Evolutionary conservation across 2,113 vertebrate species (phyloP), one percentile per base, ranked within the genome.

Genomic region (Rhabdomys dilectus): DNA sequence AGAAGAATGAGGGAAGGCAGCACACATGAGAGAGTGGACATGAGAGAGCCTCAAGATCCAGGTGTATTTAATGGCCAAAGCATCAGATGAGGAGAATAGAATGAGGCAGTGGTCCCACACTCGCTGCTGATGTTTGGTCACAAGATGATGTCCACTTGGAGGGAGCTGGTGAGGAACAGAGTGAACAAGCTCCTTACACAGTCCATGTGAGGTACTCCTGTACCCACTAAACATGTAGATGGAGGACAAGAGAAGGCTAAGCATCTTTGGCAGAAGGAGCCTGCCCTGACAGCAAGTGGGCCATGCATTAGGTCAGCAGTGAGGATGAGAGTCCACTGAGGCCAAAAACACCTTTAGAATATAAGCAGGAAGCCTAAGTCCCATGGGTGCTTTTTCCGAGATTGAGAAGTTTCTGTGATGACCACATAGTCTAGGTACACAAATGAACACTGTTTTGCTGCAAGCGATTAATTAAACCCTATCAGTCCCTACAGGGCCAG

Each of bases 31-130:
- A 5, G 0, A 11, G 42, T 36, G 39, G 66, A 45, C 9, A 12
- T 0, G 1, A 15, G n/a, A 21, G 24, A 10, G 7, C 5, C 8
- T 16, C 13, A 24, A 45, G 68, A 24, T 17, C 24, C 1, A 51
- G 29, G 1, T 4, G 6, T 0, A 9, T 10, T 29, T 56, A n/a
- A 8, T 8, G 51, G 66, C 58, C 39, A 13, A 6, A 39, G 6
- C 0, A 21, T 64, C 66, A 45, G 51, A 19, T 22, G n/a, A 12
- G 45, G 48, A 53, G 0, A 3, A 12, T 0, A 0, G 21, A 29
- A 19, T n/a, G 24, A 15, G 66, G 22, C 12, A 42, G 4, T 0
- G 3, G 22, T 51, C 7, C 8, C 13, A 17, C 17, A 11, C 93
- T 68, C 21, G 1, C n/a, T 7, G 29, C 21, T 11, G 10, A 39